Conservation (phyloP, 2,888 invertebrate species). For the Limenitis camilla region DNA sequence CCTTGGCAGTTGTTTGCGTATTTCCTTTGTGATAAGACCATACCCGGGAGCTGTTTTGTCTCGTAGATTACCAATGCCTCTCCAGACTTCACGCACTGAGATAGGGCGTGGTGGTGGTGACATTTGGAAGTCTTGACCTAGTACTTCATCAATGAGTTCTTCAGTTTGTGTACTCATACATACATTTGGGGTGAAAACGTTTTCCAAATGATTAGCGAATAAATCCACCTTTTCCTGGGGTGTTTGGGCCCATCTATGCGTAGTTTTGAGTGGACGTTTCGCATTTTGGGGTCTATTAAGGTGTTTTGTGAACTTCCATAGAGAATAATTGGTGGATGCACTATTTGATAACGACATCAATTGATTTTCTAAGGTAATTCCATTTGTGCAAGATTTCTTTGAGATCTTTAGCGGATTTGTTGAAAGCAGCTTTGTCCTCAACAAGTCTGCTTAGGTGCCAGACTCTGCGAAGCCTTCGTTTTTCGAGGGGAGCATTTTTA, state of each 20-base stretch:
- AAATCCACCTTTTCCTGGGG: neutral
- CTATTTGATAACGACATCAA: neutral
- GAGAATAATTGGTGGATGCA: neutral
- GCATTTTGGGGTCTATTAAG: neutral
- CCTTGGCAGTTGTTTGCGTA: no score
- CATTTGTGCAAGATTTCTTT: neutral
- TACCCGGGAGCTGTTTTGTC: no score
- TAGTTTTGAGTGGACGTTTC: neutral
- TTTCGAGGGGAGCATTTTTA: slow-evolving; percentile 14
- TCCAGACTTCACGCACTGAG: no score
- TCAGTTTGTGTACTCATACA: no score
- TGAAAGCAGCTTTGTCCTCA: slow-evolving; percentile 15
- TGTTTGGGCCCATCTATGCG: neutral
- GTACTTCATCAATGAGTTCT: no score
- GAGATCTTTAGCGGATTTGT: neutral
- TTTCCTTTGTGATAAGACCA: no score
- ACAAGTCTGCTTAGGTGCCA: slow-evolving; percentile 18
- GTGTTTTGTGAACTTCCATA: neutral
- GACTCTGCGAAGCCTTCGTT: slow-evolving; percentile 17
- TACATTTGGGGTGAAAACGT: no score
- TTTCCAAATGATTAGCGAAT: neutral
- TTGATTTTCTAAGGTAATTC: neutral
- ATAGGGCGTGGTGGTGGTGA: no score
- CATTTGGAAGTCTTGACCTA: no score
- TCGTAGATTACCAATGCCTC: no score